Evolutionary conservation across 2,888 invertebrate genomes (phyloP).

Genomic region (Ischnus inquisitorius): DNA sequence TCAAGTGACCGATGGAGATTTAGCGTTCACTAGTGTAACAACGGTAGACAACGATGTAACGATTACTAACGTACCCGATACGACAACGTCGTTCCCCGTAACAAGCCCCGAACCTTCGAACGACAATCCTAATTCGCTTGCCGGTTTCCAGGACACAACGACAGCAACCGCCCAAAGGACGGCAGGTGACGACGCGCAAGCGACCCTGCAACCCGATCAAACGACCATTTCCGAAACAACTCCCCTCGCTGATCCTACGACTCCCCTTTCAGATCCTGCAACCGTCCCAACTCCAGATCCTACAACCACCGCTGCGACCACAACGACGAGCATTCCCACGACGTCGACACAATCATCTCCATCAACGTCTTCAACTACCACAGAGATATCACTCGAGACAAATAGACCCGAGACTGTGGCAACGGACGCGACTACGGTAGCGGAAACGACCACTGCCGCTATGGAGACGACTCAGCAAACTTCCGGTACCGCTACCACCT

Average conservation of each 20-base stretch:
- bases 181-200: constrained; percentile 79
- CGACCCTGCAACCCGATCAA: constrained; percentile 74
- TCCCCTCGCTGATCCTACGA: constrained; percentile 30
- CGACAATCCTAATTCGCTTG: constrained; percentile 81
- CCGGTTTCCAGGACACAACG: constrained; percentile 84
- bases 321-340: constrained; percentile 51
- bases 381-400: constrained; percentile 56
- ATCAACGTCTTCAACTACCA: constrained; percentile 58
- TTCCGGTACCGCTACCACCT: neutral
- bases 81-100: constrained; percentile 71
- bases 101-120: constrained; percentile 74
- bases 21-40: constrained; percentile 56
- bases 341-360: constrained; percentile 60
- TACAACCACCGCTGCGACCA: constrained; percentile 26
- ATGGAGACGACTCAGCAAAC: constrained; percentile 52
- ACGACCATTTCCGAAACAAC: constrained; percentile 62
- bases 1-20: constrained; percentile 25
- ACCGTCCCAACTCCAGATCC: constrained; percentile 57
- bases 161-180: constrained; percentile 84
- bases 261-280: constrained; percentile 52
- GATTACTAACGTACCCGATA: constrained; percentile 66
- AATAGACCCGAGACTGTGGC: constrained; percentile 36
- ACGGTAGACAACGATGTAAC: constrained; percentile 65
- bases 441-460: constrained; percentile 50
- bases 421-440: constrained; percentile 52